Evolutionary conservation across 2,113 vertebrate species (phyloP).

Genomic region (Elgaria multicarinata): DNA sequence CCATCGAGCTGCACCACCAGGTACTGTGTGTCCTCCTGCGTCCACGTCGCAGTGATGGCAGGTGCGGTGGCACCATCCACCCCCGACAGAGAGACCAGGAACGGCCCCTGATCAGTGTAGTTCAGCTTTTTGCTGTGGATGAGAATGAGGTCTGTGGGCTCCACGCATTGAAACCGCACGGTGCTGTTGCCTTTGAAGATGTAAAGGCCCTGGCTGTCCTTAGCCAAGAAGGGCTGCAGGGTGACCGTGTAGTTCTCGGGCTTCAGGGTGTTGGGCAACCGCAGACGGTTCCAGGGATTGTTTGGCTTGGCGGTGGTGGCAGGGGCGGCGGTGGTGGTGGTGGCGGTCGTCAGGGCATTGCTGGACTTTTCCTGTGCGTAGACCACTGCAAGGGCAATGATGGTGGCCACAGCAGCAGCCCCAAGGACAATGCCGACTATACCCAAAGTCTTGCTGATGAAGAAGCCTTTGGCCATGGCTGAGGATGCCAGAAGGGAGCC

Average conservation of each 20-base stretch:
- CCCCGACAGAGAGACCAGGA: slow-evolving; percentile 33
- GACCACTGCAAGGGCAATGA: slow-evolving; percentile 85
- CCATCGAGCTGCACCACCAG: slow-evolving; percentile 81
- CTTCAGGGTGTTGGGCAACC: slow-evolving; percentile 80
- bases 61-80: neutral
- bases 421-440: slow-evolving; percentile 75
- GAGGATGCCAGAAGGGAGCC: fast-evolving
- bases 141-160: slow-evolving; percentile 83
- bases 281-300: slow-evolving; percentile 82
- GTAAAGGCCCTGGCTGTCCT: slow-evolving; percentile 63
- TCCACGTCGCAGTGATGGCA: slow-evolving; percentile 60
- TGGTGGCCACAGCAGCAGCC: slow-evolving; percentile 75
- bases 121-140: slow-evolving; percentile 92
- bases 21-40: slow-evolving; percentile 81
- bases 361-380: slow-evolving; percentile 80
- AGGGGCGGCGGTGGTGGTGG: neutral
- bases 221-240: slow-evolving; percentile 83
- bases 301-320: neutral
- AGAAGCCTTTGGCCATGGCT: slow-evolving; percentile 90
- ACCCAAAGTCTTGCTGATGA: slow-evolving; percentile 84
- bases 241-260: slow-evolving; percentile 81
- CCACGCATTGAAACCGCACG: slow-evolving; percentile 80
- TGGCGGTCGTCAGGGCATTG: slow-evolving; percentile 18
- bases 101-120: slow-evolving; percentile 67
- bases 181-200: slow-evolving; percentile 84